Conservation (phyloP, 1,140 invertebrate genomes). For the Tyrophagus putrescentiae region DNA sequence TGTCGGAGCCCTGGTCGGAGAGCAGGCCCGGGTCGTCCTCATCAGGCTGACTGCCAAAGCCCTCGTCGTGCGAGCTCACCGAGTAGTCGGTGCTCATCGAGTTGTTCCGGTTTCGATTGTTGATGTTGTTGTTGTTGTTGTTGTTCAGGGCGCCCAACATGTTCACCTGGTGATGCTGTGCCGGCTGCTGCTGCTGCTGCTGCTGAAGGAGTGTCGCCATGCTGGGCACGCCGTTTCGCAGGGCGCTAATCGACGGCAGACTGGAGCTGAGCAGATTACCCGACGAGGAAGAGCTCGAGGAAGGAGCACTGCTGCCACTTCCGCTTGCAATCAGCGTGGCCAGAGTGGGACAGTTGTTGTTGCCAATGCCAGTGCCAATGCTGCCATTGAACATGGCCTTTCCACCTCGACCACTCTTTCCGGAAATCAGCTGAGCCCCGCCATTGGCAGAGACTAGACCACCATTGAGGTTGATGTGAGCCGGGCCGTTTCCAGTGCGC, state of each 20-base stretch:
- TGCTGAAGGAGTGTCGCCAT: neutral
- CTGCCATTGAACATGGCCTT: constrained; percentile 8
- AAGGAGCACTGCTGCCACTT: constrained; percentile 9
- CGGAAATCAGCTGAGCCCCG: neutral
- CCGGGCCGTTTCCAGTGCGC: neutral
- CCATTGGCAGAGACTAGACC: neutral
- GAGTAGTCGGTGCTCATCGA: constrained; percentile 23
- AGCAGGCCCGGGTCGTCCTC: too few species aligned
- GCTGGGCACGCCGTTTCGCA: neutral
- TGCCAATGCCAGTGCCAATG: too few species aligned
- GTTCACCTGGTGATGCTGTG: neutral
- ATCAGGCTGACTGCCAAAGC: constrained; percentile 56
- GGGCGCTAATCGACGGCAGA: neutral
- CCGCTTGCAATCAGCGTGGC: constrained; percentile 2
- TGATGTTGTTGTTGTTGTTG: constrained; percentile 1
- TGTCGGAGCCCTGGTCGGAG: constrained; percentile 72
- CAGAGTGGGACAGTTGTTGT: neutral
- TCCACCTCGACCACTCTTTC: neutral
- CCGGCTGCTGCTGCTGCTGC: constrained; percentile 6
- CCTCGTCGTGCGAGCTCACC: constrained; percentile 57
- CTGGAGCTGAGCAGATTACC: neutral
- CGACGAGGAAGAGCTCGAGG: neutral
- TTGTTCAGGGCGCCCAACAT: neutral
- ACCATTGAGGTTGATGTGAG: too few species aligned
- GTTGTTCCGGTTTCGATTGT: constrained; percentile 11